Conservation (phyloP, 2,113 vertebrate species). For the Passer domesticus region DNA sequence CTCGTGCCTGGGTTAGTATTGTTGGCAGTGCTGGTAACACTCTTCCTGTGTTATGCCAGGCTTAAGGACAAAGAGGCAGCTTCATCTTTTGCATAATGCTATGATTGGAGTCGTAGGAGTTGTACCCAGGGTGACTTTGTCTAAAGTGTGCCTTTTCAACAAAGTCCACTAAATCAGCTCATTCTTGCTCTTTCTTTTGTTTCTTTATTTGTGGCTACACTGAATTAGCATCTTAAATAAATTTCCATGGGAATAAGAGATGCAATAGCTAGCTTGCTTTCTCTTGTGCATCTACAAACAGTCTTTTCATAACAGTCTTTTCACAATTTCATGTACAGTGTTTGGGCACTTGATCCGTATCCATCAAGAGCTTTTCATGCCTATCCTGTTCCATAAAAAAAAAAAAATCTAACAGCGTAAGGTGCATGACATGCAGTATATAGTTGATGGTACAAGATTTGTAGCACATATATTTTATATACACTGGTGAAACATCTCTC, state of each 20-base stretch:
- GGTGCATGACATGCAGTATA: neutral
- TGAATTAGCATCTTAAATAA: slow-evolving; percentile 62
- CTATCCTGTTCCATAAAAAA: neutral
- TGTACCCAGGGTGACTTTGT: slow-evolving; percentile 18
- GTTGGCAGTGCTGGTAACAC: neutral
- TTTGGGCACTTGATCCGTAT: neutral
- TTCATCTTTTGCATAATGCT: slow-evolving; percentile 3
- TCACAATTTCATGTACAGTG: slow-evolving; percentile 1
- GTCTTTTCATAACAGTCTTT: slow-evolving; percentile 33
- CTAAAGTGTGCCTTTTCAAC: slow-evolving; percentile 27
- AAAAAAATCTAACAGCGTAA: neutral
- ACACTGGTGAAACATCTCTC: neutral
- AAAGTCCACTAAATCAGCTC: slow-evolving; percentile 32
- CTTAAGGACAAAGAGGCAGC: neutral
- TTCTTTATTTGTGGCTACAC: slow-evolving; percentile 34
- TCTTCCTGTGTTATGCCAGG: neutral
- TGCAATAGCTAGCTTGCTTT: slow-evolving; percentile 37
- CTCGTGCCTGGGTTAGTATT: neutral
- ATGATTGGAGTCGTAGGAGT: neutral
- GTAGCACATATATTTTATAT: neutral
- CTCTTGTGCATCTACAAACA: slow-evolving; percentile 12
- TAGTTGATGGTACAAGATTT: neutral
- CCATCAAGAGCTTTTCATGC: neutral
- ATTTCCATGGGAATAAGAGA: slow-evolving; percentile 51
- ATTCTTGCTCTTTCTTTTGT: slow-evolving; percentile 45